A percentile compares a stretch with the other conserved stretches of the same genome.
Conservation (phyloP, 2,113 vertebrate species). For the Callaeas wilsoni region DNA sequence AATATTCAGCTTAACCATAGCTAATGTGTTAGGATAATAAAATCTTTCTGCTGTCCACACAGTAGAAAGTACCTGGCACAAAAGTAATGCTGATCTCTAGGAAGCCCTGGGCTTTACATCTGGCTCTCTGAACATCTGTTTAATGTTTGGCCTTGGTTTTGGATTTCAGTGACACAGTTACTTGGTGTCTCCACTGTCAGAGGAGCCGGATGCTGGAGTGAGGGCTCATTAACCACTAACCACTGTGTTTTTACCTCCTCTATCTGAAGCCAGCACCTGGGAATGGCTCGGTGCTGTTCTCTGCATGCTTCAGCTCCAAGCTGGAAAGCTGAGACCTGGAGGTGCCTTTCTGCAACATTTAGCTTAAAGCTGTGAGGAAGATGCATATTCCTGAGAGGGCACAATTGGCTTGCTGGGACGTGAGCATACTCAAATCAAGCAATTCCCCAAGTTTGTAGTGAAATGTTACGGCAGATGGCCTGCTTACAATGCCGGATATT, state of each 20-base stretch:
- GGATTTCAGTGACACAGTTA: not conserved
- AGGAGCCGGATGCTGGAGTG: not conserved
- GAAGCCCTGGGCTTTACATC: not conserved
- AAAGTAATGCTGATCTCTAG: fast-evolving
- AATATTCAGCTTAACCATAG: not conserved
- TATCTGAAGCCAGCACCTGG: not conserved
- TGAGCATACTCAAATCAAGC: not conserved
- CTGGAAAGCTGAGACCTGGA: not conserved
- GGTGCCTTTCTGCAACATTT: not conserved
- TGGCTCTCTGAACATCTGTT: not conserved
- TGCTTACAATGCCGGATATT: conserved; percentile 22
- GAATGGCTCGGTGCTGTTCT: not conserved
- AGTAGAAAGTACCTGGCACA: not conserved
- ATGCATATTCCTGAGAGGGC: not conserved
- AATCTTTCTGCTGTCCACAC: not conserved
- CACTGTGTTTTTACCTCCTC: not conserved
- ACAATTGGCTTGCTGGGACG: not conserved
- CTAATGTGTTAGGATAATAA: not conserved
- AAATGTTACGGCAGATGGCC: conserved; percentile 45
- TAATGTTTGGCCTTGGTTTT: not conserved
- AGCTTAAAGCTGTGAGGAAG: not conserved
- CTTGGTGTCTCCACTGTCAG: not conserved
- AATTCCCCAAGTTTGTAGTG: conserved; percentile 16
- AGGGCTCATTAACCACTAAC: not conserved
- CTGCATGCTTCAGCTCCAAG: not conserved